Conservation (phyloP, 2,113 vertebrate genomes). For the Hippoglossus stenolepis region DNA sequence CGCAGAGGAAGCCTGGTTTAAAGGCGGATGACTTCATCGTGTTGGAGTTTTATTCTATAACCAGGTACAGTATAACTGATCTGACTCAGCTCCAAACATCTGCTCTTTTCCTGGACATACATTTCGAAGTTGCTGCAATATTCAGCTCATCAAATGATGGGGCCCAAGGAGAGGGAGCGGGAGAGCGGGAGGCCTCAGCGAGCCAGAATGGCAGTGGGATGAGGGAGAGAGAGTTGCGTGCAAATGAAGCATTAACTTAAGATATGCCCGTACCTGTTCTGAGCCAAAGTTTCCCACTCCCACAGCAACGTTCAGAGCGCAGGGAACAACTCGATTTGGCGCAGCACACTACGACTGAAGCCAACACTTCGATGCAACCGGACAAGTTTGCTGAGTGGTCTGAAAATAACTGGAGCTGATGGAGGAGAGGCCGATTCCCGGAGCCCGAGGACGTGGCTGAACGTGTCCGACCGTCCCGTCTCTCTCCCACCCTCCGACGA, state of each 20-base stretch:
- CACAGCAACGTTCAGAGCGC: constrained; percentile 58
- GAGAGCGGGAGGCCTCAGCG: constrained; percentile 41
- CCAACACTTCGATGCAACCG: constrained; percentile 43
- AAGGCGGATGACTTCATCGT: constrained; percentile 47
- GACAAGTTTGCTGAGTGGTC: constrained; percentile 50
- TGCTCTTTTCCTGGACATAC: constrained; percentile 75
- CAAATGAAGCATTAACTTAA: constrained; percentile 77
- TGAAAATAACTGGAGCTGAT: constrained; percentile 38
- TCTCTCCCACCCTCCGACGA: constrained; percentile 43
- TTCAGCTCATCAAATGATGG: constrained; percentile 67
- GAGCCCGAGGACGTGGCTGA: constrained; percentile 17
- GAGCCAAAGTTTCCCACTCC: constrained; percentile 69
- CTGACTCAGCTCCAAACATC: constrained; percentile 73
- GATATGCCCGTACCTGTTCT: constrained; percentile 68
- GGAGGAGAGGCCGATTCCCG: constrained; percentile 23
- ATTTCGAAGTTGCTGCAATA: constrained; percentile 70
- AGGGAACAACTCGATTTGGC: constrained; percentile 67
- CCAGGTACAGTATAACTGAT: constrained; percentile 64
- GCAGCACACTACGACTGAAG: constrained; percentile 6
- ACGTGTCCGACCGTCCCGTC: constrained; percentile 26
- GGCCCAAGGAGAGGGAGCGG: constrained; percentile 56
- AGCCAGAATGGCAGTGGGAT: constrained; percentile 72
- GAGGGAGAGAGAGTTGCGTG: constrained; percentile 72
- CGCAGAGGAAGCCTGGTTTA: constrained; percentile 13
- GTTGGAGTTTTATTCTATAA: constrained; percentile 38